These are phyloP conservation scores for Dinocampus coccinellae DNA, from an alignment of 2,888 invertebrate species.

Conservation along the genomic window DNA sequence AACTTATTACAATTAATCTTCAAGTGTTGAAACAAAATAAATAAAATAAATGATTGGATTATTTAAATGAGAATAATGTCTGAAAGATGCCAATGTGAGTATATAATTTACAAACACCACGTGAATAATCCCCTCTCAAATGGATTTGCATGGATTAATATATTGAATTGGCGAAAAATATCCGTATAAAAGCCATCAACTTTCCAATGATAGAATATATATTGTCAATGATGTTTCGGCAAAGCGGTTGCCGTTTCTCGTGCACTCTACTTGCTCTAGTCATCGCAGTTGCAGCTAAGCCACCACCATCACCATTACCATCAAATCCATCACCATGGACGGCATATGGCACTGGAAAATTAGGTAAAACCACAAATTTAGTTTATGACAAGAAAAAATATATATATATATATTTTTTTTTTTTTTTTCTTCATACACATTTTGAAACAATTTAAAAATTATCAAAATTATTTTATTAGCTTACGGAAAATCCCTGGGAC, in stretches of 20 bases:
- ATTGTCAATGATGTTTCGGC: conserved; percentile 52
- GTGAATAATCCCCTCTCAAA: neutral
- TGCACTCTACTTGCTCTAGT: conserved; percentile 47
- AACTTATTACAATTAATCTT: conserved; percentile 46
- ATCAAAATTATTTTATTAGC: conserved; percentile 43
- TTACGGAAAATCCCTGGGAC: conserved; percentile 54
- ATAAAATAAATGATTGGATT: conserved; percentile 40
- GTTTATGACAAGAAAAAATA: neutral
- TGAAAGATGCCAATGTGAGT: conserved; percentile 23
- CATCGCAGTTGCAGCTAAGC: conserved; percentile 46
- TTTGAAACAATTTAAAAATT: no score
- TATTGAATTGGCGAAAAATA: neutral
- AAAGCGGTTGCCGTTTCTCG: conserved; percentile 46
- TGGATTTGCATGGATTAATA: neutral
- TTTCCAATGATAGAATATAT: conserved; percentile 16
- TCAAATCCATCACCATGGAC: conserved; percentile 56
- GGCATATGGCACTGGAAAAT: conserved; percentile 10
- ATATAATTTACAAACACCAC: conserved; percentile 15
- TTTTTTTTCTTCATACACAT: neutral
- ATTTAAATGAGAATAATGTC: conserved; percentile 46
- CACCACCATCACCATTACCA: conserved; percentile 53
- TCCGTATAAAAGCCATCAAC: conserved; percentile 28
- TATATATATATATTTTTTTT: neutral
- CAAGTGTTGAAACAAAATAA: conserved; percentile 49
- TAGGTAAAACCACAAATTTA: conserved; percentile 17